These are phyloP conservation scores for Prosapia bicincta DNA, from an alignment of 2,888 invertebrate species.

Conservation along the genomic window DNA sequence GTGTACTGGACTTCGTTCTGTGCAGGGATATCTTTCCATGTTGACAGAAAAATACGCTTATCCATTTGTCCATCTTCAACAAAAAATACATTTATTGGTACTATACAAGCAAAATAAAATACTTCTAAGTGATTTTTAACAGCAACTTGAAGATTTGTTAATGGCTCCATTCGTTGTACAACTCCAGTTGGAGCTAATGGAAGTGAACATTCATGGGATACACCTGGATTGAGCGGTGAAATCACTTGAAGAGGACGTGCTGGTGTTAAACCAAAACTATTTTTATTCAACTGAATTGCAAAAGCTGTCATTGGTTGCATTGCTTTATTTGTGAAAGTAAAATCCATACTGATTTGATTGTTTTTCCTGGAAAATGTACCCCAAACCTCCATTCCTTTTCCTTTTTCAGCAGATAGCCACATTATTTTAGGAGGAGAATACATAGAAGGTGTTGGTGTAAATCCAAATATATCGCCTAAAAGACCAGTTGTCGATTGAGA, in stretches of 20 bases:
- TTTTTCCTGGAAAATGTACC: conserved; percentile 82
- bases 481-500: conserved; percentile 60
- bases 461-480: conserved; percentile 89
- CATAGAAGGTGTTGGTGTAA: conserved; percentile 61
- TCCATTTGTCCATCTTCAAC: conserved; percentile 97
- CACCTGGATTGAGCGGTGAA: conserved; percentile 73
- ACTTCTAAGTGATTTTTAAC: conserved; percentile 98
- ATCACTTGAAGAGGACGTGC: conserved; percentile 75
- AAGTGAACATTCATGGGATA: conserved; percentile 72
- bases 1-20: conserved; percentile 96
- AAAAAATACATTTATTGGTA: conserved; percentile 91
- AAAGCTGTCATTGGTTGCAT: conserved; percentile 97
- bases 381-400: conserved; percentile 90
- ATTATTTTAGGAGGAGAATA: conserved; percentile 81
- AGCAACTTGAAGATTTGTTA: conserved; percentile 96
- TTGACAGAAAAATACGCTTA: conserved; percentile 93
- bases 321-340: conserved; percentile 95
- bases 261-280: conserved; percentile 94
- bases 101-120: conserved; percentile 93
- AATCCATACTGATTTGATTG: conserved; percentile 89
- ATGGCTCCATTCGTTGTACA: conserved; percentile 95
- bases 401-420: conserved; percentile 95
- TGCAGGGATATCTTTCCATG: conserved; percentile 99
- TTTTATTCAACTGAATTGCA: conserved; percentile 98
- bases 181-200: conserved; percentile 81